Conservation (phyloP, 2,888 invertebrate genomes). For the Rhodophaea formosa region DNA sequence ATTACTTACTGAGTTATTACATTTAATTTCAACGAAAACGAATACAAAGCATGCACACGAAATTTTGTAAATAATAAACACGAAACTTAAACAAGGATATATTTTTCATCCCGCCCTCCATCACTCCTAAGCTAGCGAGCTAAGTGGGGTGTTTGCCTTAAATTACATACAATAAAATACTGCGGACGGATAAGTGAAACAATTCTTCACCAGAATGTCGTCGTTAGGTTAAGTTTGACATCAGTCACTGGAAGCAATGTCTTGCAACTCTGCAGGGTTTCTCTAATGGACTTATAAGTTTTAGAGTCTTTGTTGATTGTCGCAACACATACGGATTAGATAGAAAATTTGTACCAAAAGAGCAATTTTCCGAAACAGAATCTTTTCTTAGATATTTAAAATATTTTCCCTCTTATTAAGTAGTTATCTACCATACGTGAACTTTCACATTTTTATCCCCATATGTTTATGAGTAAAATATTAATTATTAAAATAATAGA, state of each 20-base stretch:
- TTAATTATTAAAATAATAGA: no score
- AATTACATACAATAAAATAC: slow-evolving; percentile 40
- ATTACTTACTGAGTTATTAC: no score
- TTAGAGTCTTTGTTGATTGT: no score
- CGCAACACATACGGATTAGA: no score
- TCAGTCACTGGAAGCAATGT: slow-evolving; percentile 29
- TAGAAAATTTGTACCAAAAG: no score
- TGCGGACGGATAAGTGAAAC: slow-evolving; percentile 34
- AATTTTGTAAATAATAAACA: slow-evolving; percentile 37
- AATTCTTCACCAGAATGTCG: slow-evolving; percentile 32
- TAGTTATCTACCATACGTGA: no score
- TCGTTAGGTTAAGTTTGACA: slow-evolving; percentile 28
- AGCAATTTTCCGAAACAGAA: no score
- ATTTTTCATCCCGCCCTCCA: slow-evolving; percentile 47
- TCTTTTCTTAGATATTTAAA: no score
- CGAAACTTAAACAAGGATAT: slow-evolving; percentile 37
- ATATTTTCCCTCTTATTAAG: no score
- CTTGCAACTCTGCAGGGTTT: slow-evolving; percentile 17
- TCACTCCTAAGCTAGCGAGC: slow-evolving; percentile 37
- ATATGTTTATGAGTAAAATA: no score
- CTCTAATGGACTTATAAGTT: neutral
- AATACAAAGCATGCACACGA: neutral
- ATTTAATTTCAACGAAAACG: no score
- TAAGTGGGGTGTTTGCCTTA: slow-evolving; percentile 35
- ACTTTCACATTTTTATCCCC: no score